Base-by-base conservation (phyloP, 2,113 vertebrate genomes). In the Pavo muticus region DNA sequence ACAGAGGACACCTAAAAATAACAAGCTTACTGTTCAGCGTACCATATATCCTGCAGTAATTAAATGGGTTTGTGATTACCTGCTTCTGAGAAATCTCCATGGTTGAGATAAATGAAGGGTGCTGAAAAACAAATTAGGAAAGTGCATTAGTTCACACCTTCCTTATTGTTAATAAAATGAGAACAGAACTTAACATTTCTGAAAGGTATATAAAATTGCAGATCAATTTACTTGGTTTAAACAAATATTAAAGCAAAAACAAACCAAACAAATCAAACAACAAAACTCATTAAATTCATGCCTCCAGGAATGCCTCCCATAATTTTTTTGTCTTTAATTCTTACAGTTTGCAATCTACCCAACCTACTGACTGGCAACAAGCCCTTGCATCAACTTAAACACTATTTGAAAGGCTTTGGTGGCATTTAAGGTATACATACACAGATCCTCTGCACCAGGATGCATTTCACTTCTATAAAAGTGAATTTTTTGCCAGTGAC, bases 21-120 rank as follows among this genome's bases (percentile, higher is more conserved):
- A 27, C 30, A 90, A 60, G 12, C n/a, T 35, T 45, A 29, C 20
- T 65, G 15, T 70, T 74, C 59, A 77, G 20, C 40, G 42, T 59
- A 83, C 7, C 16, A 23, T 60, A 65, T 29, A 90, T 30, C 16
- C 59, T 45, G 6, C 44, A 80, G 69, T 11, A 88, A 91, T 50
- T 85, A 60, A 88, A 91, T 0, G 25, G 80, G 44, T 9, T 69
- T 88, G 35, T 57, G 54, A 88, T 95, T 98, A 99, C 99, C 99
- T 99, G 99, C 94, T 99, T 99, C 50, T 99, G 98, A 64, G 99
- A 99, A 67, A 99, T 98, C 91, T 99, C 98, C 98, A 99, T 98
- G 76, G 97, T 99, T 8, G 98, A 97, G 92, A 99, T 98, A 56
- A 97, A 91, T 2, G 98, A 98, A 40, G 98, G 96, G 48, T 98